Percentiles rank a stretch among this genome's conserved stretches.
These are phyloP conservation scores for Deroptyus accipitrinus DNA, from an alignment of 2,113 vertebrate species.

Conservation along the genomic window DNA sequence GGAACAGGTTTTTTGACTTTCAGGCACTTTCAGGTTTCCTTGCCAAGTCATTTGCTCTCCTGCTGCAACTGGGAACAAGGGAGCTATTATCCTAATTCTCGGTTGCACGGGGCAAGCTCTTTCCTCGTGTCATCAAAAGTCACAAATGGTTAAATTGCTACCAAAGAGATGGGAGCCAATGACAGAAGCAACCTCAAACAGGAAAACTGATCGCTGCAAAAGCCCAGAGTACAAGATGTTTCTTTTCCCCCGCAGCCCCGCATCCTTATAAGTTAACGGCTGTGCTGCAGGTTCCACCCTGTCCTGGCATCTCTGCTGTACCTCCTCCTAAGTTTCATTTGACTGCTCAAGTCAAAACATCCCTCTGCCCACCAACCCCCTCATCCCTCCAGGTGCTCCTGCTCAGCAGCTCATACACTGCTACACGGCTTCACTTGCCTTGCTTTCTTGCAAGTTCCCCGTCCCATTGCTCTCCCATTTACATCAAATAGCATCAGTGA, in stretches of 20 bases:
- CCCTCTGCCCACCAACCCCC: neutral
- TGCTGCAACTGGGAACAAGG: neutral
- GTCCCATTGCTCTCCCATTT: neutral
- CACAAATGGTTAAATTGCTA: neutral
- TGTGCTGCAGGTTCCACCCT: neutral
- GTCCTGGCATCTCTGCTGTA: neutral
- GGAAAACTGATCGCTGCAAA: neutral
- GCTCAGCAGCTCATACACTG: accelerated
- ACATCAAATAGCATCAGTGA: accelerated
- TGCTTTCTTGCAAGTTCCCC: neutral
- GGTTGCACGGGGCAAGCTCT: neutral
- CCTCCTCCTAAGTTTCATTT: neutral
- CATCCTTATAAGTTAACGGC: neutral
- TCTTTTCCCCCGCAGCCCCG: accelerated
- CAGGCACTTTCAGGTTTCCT: neutral
- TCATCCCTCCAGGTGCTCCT: neutral
- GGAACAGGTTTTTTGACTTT: neutral
- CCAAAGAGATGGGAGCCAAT: neutral
- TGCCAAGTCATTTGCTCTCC: neutral
- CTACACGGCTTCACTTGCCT: accelerated
- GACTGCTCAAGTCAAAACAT: neutral
- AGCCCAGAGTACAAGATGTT: accelerated
- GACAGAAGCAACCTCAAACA: neutral
- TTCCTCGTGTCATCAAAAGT: neutral
- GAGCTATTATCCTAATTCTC: neutral